Evolutionary conservation across 2,888 invertebrate genomes (phyloP).

Genomic region (Agonopterix arenella): DNA sequence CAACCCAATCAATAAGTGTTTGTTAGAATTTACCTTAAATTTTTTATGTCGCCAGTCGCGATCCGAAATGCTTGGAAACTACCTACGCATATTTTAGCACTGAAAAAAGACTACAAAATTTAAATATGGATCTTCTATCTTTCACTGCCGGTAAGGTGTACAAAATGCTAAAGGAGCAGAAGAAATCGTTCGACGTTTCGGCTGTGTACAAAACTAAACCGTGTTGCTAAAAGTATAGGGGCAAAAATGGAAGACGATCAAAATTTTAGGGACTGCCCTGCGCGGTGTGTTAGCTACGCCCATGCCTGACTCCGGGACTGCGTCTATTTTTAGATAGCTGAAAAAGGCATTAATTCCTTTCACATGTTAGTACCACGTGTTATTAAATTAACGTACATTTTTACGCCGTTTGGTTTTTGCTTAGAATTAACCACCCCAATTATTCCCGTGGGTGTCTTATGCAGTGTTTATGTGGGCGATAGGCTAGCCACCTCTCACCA

Average conservation of each 20-base stretch:
- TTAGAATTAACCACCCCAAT: too few species aligned
- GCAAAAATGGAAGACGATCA: conserved; percentile 6
- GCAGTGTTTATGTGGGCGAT: too few species aligned
- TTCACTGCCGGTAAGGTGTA: conserved; percentile 8
- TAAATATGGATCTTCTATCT: conserved; percentile 14
- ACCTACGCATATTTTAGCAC: too few species aligned
- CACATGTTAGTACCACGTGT: not conserved
- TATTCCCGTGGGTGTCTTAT: too few species aligned
- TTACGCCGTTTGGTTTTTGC: too few species aligned
- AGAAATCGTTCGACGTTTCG: conserved; percentile 8
- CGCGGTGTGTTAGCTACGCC: conserved; percentile 7
- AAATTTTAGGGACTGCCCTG: conserved; percentile 7
- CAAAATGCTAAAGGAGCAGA: conserved; percentile 19
- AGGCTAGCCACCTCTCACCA: too few species aligned
- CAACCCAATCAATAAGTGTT: too few species aligned
- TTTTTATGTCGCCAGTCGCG: too few species aligned
- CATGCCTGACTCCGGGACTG: conserved; percentile 19
- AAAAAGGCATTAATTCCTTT: conserved; percentile 23
- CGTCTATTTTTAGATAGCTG: conserved; percentile 42
- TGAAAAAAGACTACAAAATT: not conserved
- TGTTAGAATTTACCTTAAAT: too few species aligned
- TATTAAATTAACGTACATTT: not conserved
- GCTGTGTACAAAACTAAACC: conserved; percentile 7
- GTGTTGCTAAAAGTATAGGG: conserved; percentile 11
- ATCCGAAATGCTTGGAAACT: too few species aligned